Percentiles rank a stretch among this genome's conserved stretches.
phyloP scores from a whole-genome alignment of 2,888 invertebrate species.

The Drosophila phalerata region DNA sequence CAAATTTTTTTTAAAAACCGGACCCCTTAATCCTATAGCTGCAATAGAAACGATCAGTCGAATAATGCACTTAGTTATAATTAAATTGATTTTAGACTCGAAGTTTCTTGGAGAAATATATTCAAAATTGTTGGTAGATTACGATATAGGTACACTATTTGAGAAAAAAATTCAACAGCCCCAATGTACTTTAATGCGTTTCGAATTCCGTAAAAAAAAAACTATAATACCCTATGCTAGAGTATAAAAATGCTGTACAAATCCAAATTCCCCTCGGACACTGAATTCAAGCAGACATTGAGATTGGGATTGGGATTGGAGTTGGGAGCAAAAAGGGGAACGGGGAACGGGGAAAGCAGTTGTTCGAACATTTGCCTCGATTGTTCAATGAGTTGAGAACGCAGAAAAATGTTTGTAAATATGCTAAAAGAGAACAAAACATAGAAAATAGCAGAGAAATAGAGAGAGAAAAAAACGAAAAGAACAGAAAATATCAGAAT shows the following conservation, averaged over 20 bases:
- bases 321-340: constrained; percentile 1
- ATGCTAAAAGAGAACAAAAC: constrained; percentile 42
- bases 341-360: not conserved
- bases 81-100: too few relatives aligned
- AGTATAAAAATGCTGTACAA: constrained; percentile 24
- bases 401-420: constrained; percentile 63
- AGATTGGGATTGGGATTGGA: constrained; percentile 4
- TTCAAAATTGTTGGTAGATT: too few relatives aligned
- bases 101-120: too few relatives aligned
- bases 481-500: constrained; percentile 23
- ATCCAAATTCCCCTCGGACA: constrained; percentile 39
- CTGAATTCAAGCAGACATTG: constrained; percentile 27
- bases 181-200: not conserved
- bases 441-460: not conserved
- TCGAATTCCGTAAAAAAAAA: not conserved
- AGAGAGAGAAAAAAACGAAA: not conserved
- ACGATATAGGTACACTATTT: too few relatives aligned
- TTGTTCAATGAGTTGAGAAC: constrained; percentile 70
- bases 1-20: too few relatives aligned
- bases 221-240: not conserved
- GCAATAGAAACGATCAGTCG: too few relatives aligned
- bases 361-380: constrained; percentile 38
- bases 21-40: too few relatives aligned
- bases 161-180: too few relatives aligned
- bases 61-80: too few relatives aligned